Conservation (phyloP, 2,797 vertebrate species). For the Chelon auratus region DNA sequence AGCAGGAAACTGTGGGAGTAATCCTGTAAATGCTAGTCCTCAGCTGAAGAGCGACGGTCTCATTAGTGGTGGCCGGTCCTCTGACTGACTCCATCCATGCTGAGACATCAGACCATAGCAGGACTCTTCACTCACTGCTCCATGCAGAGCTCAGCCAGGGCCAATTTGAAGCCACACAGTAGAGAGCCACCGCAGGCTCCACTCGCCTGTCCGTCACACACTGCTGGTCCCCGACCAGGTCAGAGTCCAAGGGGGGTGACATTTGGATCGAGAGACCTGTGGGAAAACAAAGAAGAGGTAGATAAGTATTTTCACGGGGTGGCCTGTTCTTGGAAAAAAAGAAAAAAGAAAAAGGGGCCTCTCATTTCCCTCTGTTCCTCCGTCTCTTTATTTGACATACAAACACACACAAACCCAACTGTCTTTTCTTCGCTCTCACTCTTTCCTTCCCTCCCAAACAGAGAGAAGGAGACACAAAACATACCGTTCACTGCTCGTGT, state of each 20-base stretch:
- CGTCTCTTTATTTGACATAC: constrained; percentile 51
- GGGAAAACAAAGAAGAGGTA: constrained; percentile 75
- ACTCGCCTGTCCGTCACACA: constrained; percentile 82
- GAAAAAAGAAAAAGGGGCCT: constrained; percentile 21
- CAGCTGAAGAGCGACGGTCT: constrained; percentile 80
- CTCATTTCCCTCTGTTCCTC: constrained; percentile 20
- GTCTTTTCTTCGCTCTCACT: constrained; percentile 29
- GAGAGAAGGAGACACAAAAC: constrained; percentile 54
- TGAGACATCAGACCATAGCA: constrained; percentile 81
- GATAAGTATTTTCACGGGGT: constrained; percentile 72
- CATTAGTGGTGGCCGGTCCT: constrained; percentile 84
- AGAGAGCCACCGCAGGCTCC: constrained; percentile 76
- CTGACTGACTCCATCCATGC: constrained; percentile 88
- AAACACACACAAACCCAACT: constrained; percentile 27
- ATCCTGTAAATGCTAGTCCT: constrained; percentile 85
- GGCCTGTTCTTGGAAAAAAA: constrained; percentile 50
- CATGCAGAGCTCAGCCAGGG: constrained; percentile 74
- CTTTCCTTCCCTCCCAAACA: constrained; percentile 37
- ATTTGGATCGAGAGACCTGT: constrained; percentile 86
- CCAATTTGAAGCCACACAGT: constrained; percentile 79
- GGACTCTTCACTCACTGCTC: constrained; percentile 77
- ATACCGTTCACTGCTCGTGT: constrained; percentile 47
- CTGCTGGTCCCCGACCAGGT: constrained; percentile 80
- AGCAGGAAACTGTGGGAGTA: constrained; percentile 77
- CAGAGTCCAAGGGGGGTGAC: constrained; percentile 80